Base-by-base conservation (phyloP, 2,113 vertebrate species). In the Sphaerodactylus townsendi region DNA sequence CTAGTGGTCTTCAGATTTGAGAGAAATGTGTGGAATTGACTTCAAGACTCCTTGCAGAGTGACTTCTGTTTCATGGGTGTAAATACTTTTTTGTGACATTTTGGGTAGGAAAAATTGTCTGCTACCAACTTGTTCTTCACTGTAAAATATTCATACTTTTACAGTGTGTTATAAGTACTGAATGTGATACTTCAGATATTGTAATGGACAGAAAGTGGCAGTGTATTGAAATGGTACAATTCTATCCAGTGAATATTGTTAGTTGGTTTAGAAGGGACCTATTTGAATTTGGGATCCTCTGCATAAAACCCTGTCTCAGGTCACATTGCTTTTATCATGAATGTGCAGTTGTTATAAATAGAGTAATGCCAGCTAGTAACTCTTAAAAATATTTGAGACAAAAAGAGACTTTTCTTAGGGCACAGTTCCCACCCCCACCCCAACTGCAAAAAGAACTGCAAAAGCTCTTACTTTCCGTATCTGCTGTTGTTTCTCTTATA, bases 211-310 rank as follows among this genome's bases (percentile, higher is more conserved):
- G 37, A 66, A 59, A 71, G 30, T 85, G 2, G 23, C 37, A 79
- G 72, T 30, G 1, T 25, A 23, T 35, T 70, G 39, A 65, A 69
- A 88, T 37, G 2, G 28, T 25, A 53, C 1, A 23, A 15, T 0
- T 39, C 48, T 69, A 5, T 4, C 79, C 0, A 0, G 8, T 7
- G 78, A 83, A 85, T 23, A 50, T 82, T 41, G 39, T 74, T 35
- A 30, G 72, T 68, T 79, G 77, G 62, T 46, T 53, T 83, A 56
- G 0, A 10, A 25, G 82, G 81, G 35, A 21, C 73, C 44, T 14
- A 50, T 81, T 50, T 53, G 15, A 90, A 69, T 89, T 75, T 30
- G 56, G 85, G n/a, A 85, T 85, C 86, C 77, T 84, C 37, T 68
- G 75, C 75, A 13, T 0, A 0, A 44, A 25, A 37, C 11, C 23